phyloP scores from a whole-genome alignment of 1,140 invertebrate species.

The Leucophenga varia region DNA sequence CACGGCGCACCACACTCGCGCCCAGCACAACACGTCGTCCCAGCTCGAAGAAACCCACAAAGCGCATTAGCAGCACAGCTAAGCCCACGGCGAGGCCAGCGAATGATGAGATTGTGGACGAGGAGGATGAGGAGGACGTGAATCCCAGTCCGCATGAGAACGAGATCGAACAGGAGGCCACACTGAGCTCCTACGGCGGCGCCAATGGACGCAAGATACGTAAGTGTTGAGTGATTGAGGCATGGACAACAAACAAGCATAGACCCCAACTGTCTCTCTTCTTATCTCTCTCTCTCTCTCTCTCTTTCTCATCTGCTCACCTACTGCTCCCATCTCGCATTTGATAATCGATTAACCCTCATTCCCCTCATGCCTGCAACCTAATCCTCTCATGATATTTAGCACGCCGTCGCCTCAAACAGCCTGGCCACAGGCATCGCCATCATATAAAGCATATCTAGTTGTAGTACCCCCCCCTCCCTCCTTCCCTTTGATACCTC shows the following conservation, averaged over 20 bases:
- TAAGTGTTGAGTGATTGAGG: slow-evolving; percentile 58
- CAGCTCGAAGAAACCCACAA: slow-evolving; percentile 58
- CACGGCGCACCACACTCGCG: no score
- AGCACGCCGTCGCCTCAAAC: no score
- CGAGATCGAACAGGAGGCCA: slow-evolving; percentile 61
- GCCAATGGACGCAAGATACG: slow-evolving; percentile 61
- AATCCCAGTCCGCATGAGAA: slow-evolving; percentile 58
- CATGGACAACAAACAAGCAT: slow-evolving; percentile 29
- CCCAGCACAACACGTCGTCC: slow-evolving; percentile 42
- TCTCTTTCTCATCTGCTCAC: no score
- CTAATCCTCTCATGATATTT: no score
- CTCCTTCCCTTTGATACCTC: no score
- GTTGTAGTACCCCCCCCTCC: no score
- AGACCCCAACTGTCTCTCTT: slow-evolving; percentile 41
- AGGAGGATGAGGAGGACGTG: slow-evolving; percentile 59
- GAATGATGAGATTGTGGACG: slow-evolving; percentile 42
- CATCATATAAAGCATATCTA: no score
- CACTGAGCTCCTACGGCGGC: slow-evolving; percentile 41
- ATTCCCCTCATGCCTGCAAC: no score
- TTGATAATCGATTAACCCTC: no score
- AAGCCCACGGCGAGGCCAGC: slow-evolving; percentile 31
- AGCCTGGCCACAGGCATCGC: no score
- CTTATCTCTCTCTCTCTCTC: slow-evolving; percentile 17
- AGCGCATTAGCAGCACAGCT: slow-evolving; percentile 19
- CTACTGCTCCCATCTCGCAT: no score